Conservation (phyloP, 2,113 vertebrate genomes). For the Ranitomeya variabilis region DNA sequence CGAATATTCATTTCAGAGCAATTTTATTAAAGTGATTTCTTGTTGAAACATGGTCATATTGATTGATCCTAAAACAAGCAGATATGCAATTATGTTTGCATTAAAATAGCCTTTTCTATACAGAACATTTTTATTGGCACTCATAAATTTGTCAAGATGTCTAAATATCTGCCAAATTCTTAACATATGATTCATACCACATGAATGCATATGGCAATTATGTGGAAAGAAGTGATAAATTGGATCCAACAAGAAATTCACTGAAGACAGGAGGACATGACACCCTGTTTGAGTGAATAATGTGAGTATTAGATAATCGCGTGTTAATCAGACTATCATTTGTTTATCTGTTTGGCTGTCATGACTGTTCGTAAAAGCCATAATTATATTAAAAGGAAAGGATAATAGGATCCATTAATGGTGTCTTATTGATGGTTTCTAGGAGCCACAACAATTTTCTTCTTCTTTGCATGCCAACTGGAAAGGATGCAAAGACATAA, state of each 20-base stretch:
- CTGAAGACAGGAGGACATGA: not conserved
- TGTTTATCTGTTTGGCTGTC: not conserved
- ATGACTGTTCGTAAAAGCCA: not conserved
- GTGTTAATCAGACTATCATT: not conserved
- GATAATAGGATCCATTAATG: not conserved
- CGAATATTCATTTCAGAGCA: not conserved
- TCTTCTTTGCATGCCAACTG: not conserved
- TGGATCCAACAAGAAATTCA: not conserved
- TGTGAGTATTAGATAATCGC: not conserved
- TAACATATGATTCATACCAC: conserved; percentile 26
- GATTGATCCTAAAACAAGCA: conserved; percentile 47
- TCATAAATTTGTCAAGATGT: conserved; percentile 43
- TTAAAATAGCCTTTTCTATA: conserved; percentile 47
- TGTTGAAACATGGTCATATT: conserved; percentile 37
- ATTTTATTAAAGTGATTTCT: conserved; percentile 33
- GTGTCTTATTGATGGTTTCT: not conserved
- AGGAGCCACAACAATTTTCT: not conserved
- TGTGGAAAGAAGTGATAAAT: not conserved
- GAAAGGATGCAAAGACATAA: not conserved
- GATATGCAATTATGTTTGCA: conserved; percentile 40
- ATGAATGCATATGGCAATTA: not conserved
- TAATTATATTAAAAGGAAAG: not conserved
- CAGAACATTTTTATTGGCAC: conserved; percentile 47
- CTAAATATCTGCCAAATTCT: conserved; percentile 39
- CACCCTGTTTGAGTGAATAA: not conserved